Base-by-base conservation (phyloP, 2,888 invertebrate species). In the Fragum fragum region DNA sequence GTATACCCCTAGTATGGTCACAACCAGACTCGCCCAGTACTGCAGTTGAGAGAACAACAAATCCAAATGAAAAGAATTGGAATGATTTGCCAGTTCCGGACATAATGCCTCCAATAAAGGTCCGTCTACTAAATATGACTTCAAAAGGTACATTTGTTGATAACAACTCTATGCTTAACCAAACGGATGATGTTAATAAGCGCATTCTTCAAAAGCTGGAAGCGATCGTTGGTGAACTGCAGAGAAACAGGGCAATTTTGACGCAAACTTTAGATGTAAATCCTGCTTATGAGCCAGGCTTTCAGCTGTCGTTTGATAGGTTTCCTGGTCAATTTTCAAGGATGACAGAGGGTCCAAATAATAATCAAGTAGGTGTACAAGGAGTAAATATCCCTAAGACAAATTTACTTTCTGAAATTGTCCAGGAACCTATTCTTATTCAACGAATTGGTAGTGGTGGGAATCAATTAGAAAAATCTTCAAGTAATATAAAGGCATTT, bases 31-130 rank as follows among this genome's bases (percentile, higher is more conserved):
- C 66, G 7, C 11, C 39, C 23, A 36, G 36, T 5, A 21, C 21
- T 14, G 3, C 36, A 42, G 36, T 42, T 1, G 23, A 42, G 2
- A 9, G 21, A 7, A 66, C 39, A 21, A 26, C 26, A 26, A 39
- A 21, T 42, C 39, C 39, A 23, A 42, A 18, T 7, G 32, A 39
- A n/a, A n/a, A 23, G 18, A 66, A 39, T 9, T 66, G 66, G 66
- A 66, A 66, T 11, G 66, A 66, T 23, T 26, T 66, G 1, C 66
- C 66, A 7, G 66, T 66, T 23, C 66, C 66, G 5, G 71, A 71
- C 23, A 55, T 55, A 3, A 71, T 71, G 71, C 71, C 71, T 0
- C 71, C 71, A 0, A 66, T 66, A 5, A 39, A 66, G 36, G 66
- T 42, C 2, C n/a, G 28, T 23, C 66, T 66, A 3, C 42, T 66